Evolutionary conservation across 2,113 vertebrate species (phyloP).

Genomic region (Labrus mixtus): DNA sequence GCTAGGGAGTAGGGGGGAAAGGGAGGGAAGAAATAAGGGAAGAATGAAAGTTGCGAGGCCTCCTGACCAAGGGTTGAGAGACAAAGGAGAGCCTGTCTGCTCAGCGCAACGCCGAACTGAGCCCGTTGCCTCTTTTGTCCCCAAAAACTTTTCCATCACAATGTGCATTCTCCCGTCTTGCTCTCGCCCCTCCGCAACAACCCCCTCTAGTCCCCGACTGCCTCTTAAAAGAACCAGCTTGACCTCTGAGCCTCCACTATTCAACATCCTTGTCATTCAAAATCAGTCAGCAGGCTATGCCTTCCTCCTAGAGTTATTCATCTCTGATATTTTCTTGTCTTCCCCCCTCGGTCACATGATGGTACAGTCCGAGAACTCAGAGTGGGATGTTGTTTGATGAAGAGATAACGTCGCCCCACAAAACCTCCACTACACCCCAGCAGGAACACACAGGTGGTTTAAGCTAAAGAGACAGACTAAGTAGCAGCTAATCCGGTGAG

Average conservation of each 20-base stretch:
- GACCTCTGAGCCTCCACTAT: constrained; percentile 76
- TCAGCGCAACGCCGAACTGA: constrained; percentile 76
- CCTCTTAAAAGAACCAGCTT: constrained; percentile 69
- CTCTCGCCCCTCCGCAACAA: constrained; percentile 45
- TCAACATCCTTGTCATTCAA: constrained; percentile 74
- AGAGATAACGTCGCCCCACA: constrained; percentile 40
- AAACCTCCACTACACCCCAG: neutral
- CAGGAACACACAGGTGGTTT: constrained; percentile 53
- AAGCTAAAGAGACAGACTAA: constrained; percentile 20
- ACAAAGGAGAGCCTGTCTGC: constrained; percentile 82
- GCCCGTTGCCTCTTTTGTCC: constrained; percentile 80
- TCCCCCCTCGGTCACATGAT: constrained; percentile 21
- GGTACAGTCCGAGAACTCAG: constrained; percentile 30
- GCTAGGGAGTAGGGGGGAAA: constrained; percentile 2
- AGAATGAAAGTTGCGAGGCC: constrained; percentile 78
- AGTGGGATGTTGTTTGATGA: constrained; percentile 53
- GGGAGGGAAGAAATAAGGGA: constrained; percentile 35
- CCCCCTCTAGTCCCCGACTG: constrained; percentile 35
- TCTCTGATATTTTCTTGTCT: constrained; percentile 43
- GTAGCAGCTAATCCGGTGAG: constrained; percentile 49
- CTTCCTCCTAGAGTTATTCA: constrained; percentile 59
- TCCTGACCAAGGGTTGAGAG: constrained; percentile 75
- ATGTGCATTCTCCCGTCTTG: constrained; percentile 79
- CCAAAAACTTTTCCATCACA: constrained; percentile 83
- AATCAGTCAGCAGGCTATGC: constrained; percentile 68